Evolutionary conservation across 2,113 vertebrate species (phyloP).

Genomic region (Eonycteris spelaea): DNA sequence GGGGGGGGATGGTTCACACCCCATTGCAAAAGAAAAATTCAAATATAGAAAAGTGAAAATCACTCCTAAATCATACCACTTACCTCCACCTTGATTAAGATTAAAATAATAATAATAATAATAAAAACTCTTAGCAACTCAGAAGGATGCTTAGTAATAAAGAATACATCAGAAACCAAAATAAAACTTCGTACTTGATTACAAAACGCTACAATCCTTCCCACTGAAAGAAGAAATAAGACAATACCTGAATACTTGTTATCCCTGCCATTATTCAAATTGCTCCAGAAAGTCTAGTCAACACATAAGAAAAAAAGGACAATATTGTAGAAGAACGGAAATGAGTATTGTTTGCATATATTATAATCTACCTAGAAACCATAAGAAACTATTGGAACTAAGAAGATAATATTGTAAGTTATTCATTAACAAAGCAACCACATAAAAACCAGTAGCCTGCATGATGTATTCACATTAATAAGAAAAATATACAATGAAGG

Average conservation of each 20-base stretch:
- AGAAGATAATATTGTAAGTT: not conserved
- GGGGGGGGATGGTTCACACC: not conserved
- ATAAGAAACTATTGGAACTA: not conserved
- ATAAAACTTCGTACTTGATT: conserved; percentile 37
- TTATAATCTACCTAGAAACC: not conserved
- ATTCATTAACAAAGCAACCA: not conserved
- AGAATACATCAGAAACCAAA: conserved; percentile 10
- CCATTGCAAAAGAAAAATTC: not conserved
- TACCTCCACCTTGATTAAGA: conserved; percentile 22
- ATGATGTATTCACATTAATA: not conserved
- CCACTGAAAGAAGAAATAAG: conserved; percentile 39
- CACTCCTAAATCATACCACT: not conserved
- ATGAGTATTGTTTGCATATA: not conserved
- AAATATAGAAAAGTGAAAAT: conserved; percentile 25
- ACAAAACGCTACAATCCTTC: not conserved
- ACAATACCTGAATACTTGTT: not conserved
- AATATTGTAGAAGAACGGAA: not conserved
- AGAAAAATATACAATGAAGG: not conserved
- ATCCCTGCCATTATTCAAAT: not conserved
- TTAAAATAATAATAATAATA: not conserved
- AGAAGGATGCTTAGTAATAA: conserved; percentile 31
- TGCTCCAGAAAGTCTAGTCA: not conserved
- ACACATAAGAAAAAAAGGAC: not conserved
- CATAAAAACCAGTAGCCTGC: not conserved
- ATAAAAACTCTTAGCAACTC: not conserved